A percentile compares a stretch with the other conserved stretches of the same genome.
These are phyloP conservation scores for Parazoanthus swiftii DNA, from an alignment of 92 coral and sea anemone genomes.

Conservation along the genomic window DNA sequence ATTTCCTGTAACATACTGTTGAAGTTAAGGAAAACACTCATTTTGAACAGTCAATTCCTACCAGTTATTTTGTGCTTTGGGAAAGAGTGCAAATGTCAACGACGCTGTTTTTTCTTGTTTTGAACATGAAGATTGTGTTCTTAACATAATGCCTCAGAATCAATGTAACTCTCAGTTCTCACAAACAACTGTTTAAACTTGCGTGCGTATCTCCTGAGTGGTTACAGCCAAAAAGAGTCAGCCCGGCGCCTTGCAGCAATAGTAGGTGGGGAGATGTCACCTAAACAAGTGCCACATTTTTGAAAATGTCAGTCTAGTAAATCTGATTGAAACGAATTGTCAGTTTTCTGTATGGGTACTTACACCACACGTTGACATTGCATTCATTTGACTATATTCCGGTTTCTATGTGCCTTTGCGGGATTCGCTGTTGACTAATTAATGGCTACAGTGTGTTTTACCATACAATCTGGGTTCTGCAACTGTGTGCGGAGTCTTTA, in stretches of 20 bases:
- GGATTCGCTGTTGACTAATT: not conserved
- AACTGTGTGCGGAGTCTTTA: not conserved
- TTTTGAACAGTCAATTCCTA: not conserved
- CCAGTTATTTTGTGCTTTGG: not conserved
- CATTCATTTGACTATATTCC: not conserved
- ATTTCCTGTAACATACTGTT: not conserved
- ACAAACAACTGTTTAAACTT: not conserved
- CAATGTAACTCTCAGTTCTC: not conserved
- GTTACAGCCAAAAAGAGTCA: not conserved
- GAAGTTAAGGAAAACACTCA: not conserved
- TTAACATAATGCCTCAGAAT: not conserved
- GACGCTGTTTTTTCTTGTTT: not conserved
- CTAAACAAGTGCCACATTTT: slow-evolving; percentile 18
- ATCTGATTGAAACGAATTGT: slow-evolving; percentile 21
- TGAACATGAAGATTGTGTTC: not conserved
- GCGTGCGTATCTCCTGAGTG: slow-evolving; percentile 25
- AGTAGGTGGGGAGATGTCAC: slow-evolving; percentile 10
- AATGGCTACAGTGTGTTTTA: not conserved
- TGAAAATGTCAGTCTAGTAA: not conserved
- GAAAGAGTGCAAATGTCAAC: not conserved
- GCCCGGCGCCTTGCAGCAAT: slow-evolving; percentile 14
- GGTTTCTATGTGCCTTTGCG: not conserved
- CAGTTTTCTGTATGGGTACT: not conserved
- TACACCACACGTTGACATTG: not conserved
- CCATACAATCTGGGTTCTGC: too few species aligned